Conservation (phyloP, 2,797 vertebrate genomes). For the Amblyraja radiata region DNA sequence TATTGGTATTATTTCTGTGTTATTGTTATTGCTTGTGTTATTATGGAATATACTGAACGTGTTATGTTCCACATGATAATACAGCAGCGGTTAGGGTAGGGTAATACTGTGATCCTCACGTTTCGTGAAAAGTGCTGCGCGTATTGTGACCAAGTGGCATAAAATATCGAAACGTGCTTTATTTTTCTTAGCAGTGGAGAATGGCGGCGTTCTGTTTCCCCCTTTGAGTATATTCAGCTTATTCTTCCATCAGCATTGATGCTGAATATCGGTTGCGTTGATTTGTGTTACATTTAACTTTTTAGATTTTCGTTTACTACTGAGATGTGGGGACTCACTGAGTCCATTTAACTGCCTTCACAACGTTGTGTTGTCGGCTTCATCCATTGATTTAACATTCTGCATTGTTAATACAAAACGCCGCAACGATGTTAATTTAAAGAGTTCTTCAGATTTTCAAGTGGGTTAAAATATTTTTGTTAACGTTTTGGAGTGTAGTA, state of each 20-base stretch:
- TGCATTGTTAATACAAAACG: neutral
- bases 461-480: neutral
- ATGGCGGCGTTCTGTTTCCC: conserved; percentile 11
- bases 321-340: neutral
- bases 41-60: neutral
- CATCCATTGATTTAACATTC: neutral
- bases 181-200: neutral
- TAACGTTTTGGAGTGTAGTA: neutral
- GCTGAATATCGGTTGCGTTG: neutral
- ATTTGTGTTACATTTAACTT: neutral
- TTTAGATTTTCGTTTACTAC: neutral
- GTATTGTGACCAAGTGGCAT: conserved; percentile 5
- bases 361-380: neutral
- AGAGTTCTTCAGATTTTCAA: neutral
- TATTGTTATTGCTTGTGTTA: neutral
- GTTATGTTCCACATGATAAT: conserved; percentile 3
- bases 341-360: neutral
- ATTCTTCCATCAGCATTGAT: neutral
- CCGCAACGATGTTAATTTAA: neutral
- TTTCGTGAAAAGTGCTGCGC: neutral
- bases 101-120: neutral
- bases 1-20: neutral
- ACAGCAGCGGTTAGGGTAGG: neutral
- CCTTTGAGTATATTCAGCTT: neutral
- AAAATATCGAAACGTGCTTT: neutral